A percentile compares a stretch with the other conserved stretches of the same genome.
These are phyloP conservation scores for Rhopilema esculentum DNA, from an alignment of 30 jellyfish, hydroid and myxozoan genomes.

Conservation along the genomic window DNA sequence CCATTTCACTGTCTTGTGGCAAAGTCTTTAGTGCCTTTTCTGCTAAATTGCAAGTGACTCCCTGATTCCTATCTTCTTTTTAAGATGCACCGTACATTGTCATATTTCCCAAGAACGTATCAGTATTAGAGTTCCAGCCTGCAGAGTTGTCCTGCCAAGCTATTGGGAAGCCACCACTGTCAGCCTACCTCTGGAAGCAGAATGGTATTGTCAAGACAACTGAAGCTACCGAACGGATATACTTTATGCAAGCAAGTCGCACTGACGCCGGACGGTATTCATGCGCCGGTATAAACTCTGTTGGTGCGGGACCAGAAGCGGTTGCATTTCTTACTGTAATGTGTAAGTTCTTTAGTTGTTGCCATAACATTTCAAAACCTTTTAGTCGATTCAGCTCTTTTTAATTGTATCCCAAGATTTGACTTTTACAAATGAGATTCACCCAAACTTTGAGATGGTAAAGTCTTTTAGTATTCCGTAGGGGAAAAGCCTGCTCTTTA, in stretches of 20 bases:
- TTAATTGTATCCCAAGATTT: too few relatives aligned
- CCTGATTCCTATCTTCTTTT: too few relatives aligned
- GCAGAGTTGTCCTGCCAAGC: slow-evolving; percentile 80
- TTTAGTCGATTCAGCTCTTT: too few relatives aligned
- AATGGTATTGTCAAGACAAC: slow-evolving; percentile 38
- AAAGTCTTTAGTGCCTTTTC: too few relatives aligned
- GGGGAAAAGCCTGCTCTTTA: too few relatives aligned
- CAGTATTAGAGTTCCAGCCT: slow-evolving; percentile 61
- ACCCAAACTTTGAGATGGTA: too few relatives aligned
- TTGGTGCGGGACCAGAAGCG: slow-evolving; percentile 77
- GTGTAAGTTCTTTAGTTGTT: slow-evolving; percentile 78
- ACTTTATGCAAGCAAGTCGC: slow-evolving; percentile 47
- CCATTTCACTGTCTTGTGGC: too few relatives aligned
- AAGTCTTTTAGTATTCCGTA: too few relatives aligned
- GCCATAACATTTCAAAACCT: too few relatives aligned
- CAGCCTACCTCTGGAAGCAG: slow-evolving; percentile 64
- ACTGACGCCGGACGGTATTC: slow-evolving; percentile 79
- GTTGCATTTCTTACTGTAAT: slow-evolving; percentile 76
- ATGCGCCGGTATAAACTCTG: slow-evolving; percentile 87
- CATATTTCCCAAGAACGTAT: slow-evolving; percentile 59
- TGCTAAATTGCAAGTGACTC: too few relatives aligned
- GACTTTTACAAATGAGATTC: too few relatives aligned
- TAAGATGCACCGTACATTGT: slow-evolving; percentile 81
- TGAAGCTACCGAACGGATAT: slow-evolving; percentile 25
- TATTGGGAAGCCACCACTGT: slow-evolving; percentile 79